Percentiles rank a stretch among this genome's conserved stretches.
phyloP scores from a whole-genome alignment of 2,888 invertebrate genomes.

The Drosophila melanocephala region DNA sequence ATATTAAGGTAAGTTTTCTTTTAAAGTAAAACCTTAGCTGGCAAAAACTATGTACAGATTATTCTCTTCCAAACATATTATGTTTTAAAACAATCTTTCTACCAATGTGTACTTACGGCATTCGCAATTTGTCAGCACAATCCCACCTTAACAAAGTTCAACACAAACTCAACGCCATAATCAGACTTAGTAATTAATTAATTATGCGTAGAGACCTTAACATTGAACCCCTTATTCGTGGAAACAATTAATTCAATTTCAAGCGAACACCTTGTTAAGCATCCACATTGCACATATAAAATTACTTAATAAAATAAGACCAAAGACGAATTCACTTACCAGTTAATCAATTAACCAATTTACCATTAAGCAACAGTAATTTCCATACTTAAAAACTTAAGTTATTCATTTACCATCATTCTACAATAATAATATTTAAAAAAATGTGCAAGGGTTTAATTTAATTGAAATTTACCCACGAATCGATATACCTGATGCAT shows the following conservation, averaged over 20 bases:
- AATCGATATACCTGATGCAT: background rate
- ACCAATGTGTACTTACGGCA: background rate
- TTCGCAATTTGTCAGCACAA: background rate
- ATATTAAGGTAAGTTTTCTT: constrained; percentile 91
- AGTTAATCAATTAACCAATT: background rate
- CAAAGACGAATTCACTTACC: background rate
- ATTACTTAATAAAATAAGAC: background rate
- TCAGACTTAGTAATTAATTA: background rate
- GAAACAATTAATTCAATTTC: background rate
- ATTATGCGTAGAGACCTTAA: background rate
- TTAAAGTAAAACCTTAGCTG: background rate
- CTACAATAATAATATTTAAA: background rate
- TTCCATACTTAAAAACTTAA: background rate
- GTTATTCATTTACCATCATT: background rate
- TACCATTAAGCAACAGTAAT: background rate
- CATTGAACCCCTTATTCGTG: background rate
- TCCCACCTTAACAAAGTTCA: background rate
- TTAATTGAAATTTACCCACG: background rate
- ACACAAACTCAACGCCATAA: background rate
- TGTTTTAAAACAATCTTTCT: background rate
- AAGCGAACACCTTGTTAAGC: background rate
- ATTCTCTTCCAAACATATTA: background rate
- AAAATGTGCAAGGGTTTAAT: background rate
- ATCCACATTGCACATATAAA: background rate
- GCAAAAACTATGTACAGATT: background rate